A percentile compares a stretch with the other conserved stretches of the same genome.
These are phyloP conservation scores for Pogonognathellus flavescens DNA, from an alignment of 1,140 invertebrate species.

Conservation along the genomic window DNA sequence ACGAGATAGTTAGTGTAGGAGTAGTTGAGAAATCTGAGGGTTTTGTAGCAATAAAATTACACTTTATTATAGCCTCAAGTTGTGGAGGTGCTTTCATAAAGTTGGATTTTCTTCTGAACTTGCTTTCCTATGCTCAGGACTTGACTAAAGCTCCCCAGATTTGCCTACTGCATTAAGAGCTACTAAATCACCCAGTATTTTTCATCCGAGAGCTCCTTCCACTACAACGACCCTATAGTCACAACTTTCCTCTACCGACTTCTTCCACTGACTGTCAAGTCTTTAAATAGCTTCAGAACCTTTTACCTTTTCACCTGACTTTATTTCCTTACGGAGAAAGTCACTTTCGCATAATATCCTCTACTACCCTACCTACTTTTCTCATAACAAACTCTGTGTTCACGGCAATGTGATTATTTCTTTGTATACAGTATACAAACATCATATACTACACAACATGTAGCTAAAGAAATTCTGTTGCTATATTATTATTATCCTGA, in stretches of 20 bases:
- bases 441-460: too few relatives aligned
- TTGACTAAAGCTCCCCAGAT: constrained; percentile 57
- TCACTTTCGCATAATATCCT: not conserved
- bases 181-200: constrained; percentile 65
- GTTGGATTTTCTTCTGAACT: constrained; percentile 53
- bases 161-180: constrained; percentile 67
- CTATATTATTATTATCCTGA: too few relatives aligned
- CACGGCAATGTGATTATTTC: too few relatives aligned
- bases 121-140: constrained; percentile 31
- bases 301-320: constrained; percentile 40
- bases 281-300: constrained; percentile 40
- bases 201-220: constrained; percentile 53
- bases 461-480: too few relatives aligned
- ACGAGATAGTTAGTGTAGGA: constrained; percentile 39
- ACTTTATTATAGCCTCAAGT: constrained; percentile 68
- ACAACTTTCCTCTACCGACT: constrained; percentile 23
- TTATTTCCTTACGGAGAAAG: constrained; percentile 2
- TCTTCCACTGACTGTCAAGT: constrained; percentile 31
- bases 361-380: too few relatives aligned
- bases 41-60: constrained; percentile 67
- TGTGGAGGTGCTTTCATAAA: constrained; percentile 64
- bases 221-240: constrained; percentile 45
- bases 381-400: too few relatives aligned
- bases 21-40: constrained; percentile 59
- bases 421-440: too few relatives aligned